Base-by-base conservation (phyloP, 2,113 vertebrate genomes). In the Cervus canadensis region DNA sequence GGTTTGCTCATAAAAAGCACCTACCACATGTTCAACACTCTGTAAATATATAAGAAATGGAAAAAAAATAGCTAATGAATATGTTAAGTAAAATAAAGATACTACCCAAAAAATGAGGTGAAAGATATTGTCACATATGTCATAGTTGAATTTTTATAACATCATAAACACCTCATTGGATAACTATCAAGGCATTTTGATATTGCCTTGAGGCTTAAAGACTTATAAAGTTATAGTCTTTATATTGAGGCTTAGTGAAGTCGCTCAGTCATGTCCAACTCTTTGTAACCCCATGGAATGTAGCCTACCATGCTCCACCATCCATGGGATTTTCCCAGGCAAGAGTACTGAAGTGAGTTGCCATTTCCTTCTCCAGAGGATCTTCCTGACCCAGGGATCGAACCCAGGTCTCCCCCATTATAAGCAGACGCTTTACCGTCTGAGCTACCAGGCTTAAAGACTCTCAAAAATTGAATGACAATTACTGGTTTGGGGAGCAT, bases 201-300 rank as follows among this genome's bases (percentile, higher is more conserved):
- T 67, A 67, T 19, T 50, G 36, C 36, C 36, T 36, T 36, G 36
- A 36, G 36, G 36, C 36, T 36, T 36, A 36, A 36, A 36, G 36
- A 36, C 36, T 36, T 36, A 36, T 36, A 36, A 36, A 36, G 36
- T 64, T n/a, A 17, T 67, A 67, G 62, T 67, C 16, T 67, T 67
- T 67, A n/a, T 67, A 67, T 10, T n/a, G 33, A 67, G 62, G 16
- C 62, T 19, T 67, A 67, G 62, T n/a, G 33, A 67, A 67, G 33
- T 67, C 62, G 1, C 1, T 67, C 16, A n/a, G 2, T 67, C 16
- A 1, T 67, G 33, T 67, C 33, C 4, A 0, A 10, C 16, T n/a
- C 16, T 67, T 19, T 19, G 33, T 0, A 0, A n/a, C 33, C 62
- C 33, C 33, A 5, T n/a, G 7, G 16, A 67, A 2, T 67, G 33